These are phyloP conservation scores for Phengaris alcon DNA, from an alignment of 2,888 invertebrate species.

Conservation along the genomic window DNA sequence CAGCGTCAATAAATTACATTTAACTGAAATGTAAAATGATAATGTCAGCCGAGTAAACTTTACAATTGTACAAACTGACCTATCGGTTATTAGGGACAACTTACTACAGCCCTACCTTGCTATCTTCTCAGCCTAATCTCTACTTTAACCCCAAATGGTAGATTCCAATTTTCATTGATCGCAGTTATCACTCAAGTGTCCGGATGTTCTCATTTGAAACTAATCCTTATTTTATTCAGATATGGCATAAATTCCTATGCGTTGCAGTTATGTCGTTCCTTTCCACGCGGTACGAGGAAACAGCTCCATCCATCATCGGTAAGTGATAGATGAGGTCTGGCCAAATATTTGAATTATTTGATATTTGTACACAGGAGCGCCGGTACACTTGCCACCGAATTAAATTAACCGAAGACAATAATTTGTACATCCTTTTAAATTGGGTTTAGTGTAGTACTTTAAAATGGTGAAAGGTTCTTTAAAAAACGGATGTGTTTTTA, in stretches of 20 bases:
- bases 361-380: constrained; percentile 51
- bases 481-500: not conserved
- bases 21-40: constrained; percentile 73
- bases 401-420: constrained; percentile 24
- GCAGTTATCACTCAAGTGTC: not conserved
- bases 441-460: not conserved
- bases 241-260: constrained; percentile 35
- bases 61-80: constrained; percentile 67
- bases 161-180: constrained; percentile 26
- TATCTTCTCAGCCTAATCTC: constrained; percentile 36
- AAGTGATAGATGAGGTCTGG: constrained; percentile 74
- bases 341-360: constrained; percentile 76
- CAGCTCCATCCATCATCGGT: constrained; percentile 70
- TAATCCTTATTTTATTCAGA: not conserved
- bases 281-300: constrained; percentile 41
- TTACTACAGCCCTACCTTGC: constrained; percentile 40
- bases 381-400: constrained; percentile 46
- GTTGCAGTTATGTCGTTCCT: constrained; percentile 42
- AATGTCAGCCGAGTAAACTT: constrained; percentile 69
- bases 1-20: constrained; percentile 65
- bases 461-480: not conserved
- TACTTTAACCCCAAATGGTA: constrained; percentile 34
- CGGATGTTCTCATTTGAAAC: not conserved
- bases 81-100: constrained; percentile 58
- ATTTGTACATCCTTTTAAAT: not conserved